Base-by-base conservation (phyloP, 2,888 invertebrate species). In the Hydroisotoma schaefferi region DNA sequence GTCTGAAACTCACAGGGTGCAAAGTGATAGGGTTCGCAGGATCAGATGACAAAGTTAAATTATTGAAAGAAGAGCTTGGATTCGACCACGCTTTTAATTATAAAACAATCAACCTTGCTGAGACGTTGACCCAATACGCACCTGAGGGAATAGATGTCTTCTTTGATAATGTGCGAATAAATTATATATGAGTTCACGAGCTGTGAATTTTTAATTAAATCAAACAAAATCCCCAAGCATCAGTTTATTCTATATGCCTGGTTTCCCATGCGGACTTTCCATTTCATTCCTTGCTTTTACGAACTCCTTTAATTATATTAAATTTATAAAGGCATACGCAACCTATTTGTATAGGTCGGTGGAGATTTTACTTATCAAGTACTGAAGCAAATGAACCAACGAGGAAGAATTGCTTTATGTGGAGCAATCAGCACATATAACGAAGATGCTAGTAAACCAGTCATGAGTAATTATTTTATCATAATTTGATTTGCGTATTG, bases 151-250 rank as follows among this genome's bases (percentile, higher is more conserved):
- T 88, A 0, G 87, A 88, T 74, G 85, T 85, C 72, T 88, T 85
- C 73, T 88, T 88, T 74, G 88, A 88, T 74, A 88, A 88, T 75
- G 88, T 88, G 77, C 76, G n/a, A n/a, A n/a, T n/a, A n/a, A n/a
- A n/a, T n/a, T n/a, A n/a, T n/a, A n/a, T n/a, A n/a, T n/a, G n/a
- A n/a, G n/a, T n/a, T n/a, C n/a, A n/a, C n/a, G n/a, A n/a, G n/a
- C n/a, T n/a, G n/a, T n/a, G n/a, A n/a, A n/a, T n/a, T n/a, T n/a
- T n/a, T n/a, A n/a, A n/a, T n/a, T n/a, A n/a, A n/a, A n/a, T n/a
- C n/a, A n/a, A n/a, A n/a, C n/a, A n/a, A n/a, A n/a, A n/a, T n/a
- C n/a, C n/a, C n/a, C n/a, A n/a, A n/a, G n/a, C n/a, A n/a, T n/a
- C n/a, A n/a, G n/a, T n/a, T n/a, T n/a, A n/a, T n/a, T n/a, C n/a